Evolutionary conservation across 2,888 invertebrate species (phyloP).

Genomic region (Maniola hyperantus): DNA sequence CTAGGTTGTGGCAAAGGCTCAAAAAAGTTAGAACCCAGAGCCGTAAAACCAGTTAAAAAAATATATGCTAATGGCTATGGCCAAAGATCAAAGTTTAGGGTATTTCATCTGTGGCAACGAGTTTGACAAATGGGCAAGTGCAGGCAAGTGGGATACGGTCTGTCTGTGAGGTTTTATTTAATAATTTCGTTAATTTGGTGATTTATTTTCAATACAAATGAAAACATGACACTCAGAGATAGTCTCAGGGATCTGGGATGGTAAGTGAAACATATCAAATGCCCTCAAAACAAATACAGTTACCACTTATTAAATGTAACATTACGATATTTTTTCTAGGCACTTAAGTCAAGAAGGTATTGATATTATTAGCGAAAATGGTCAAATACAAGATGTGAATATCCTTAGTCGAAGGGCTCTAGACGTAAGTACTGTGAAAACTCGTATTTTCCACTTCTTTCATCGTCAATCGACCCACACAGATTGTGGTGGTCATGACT

Average conservation of each 20-base stretch:
- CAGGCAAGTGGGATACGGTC: conserved; percentile 56
- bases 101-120: conserved; percentile 18
- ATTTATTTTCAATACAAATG: conserved; percentile 60
- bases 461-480: conserved; percentile 20
- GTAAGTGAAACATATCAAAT: conserved; percentile 65
- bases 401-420: conserved; percentile 85
- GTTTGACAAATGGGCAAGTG: conserved; percentile 41
- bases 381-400: conserved; percentile 84
- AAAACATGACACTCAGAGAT: conserved; percentile 84
- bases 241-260: conserved; percentile 86
- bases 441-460: conserved; percentile 40
- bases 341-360: conserved; percentile 88
- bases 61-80: too few species aligned
- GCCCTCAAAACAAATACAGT: conserved; percentile 20
- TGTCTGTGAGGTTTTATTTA: conserved; percentile 62
- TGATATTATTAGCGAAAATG: conserved; percentile 85
- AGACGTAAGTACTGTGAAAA: conserved; percentile 83
- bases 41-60: too few species aligned
- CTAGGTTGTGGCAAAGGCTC: too few species aligned
- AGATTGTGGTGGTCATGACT: conserved; percentile 18
- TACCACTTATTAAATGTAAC: conserved; percentile 38
- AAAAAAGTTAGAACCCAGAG: too few species aligned
- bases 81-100: neutral
- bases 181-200: conserved; percentile 65
- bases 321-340: conserved; percentile 79